phyloP scores from a whole-genome alignment of 2,888 invertebrate genomes.

The Macrophya alboannulata region DNA sequence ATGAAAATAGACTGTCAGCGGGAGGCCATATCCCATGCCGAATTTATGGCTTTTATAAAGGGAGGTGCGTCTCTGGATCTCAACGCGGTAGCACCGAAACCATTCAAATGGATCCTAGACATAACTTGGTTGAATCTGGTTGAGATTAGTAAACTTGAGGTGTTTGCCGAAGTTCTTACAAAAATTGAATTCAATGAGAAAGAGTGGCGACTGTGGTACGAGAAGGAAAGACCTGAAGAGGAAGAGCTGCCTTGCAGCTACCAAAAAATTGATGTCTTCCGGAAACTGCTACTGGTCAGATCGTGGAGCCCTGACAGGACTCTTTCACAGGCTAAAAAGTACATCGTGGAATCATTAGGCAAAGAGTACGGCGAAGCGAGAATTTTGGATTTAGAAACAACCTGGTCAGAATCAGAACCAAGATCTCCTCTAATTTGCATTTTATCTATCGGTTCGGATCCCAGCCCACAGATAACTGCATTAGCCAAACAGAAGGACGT shows the following conservation, averaged over 20 bases:
- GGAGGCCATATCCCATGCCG: slow-evolving; percentile 91
- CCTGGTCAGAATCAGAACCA: slow-evolving; percentile 95
- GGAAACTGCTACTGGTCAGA: slow-evolving; percentile 92
- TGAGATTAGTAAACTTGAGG: slow-evolving; percentile 92
- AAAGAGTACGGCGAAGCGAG: slow-evolving; percentile 95
- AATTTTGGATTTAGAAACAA: slow-evolving; percentile 94
- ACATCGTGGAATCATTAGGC: slow-evolving; percentile 94
- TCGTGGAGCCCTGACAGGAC: slow-evolving; percentile 98
- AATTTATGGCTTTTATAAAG: slow-evolving; percentile 97
- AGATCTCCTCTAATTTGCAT: slow-evolving; percentile 95
- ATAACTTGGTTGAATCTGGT: slow-evolving; percentile 98
- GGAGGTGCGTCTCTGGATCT: slow-evolving; percentile 97
- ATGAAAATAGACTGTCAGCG: slow-evolving; percentile 97
- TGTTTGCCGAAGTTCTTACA: slow-evolving; percentile 89
- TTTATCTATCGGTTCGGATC: slow-evolving; percentile 97
- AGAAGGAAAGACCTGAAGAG: slow-evolving; percentile 95
- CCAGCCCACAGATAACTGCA: slow-evolving; percentile 95
- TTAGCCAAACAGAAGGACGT: slow-evolving; percentile 93
- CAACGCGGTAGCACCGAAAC: slow-evolving; percentile 95
- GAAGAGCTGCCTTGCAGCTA: slow-evolving; percentile 96
- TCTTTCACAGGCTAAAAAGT: slow-evolving; percentile 95
- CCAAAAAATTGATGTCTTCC: slow-evolving; percentile 93
- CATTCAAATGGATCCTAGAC: slow-evolving; percentile 96
- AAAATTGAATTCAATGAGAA: slow-evolving; percentile 93
- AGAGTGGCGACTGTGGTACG: slow-evolving; percentile 95